These are phyloP conservation scores for Bothrops jararaca DNA, from an alignment of 2,113 vertebrate genomes.

Conservation along the genomic window DNA sequence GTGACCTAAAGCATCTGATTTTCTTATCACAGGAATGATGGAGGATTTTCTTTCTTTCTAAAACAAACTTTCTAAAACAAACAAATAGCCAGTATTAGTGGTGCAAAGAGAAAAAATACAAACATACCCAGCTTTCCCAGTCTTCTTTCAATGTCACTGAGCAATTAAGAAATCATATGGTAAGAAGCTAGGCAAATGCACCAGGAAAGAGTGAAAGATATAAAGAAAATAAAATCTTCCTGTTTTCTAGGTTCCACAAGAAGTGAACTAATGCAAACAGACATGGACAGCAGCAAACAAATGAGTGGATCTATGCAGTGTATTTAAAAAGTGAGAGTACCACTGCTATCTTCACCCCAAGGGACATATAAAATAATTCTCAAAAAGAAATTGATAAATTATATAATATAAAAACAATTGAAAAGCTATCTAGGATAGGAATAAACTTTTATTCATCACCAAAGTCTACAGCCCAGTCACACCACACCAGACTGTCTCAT, in stretches of 20 bases:
- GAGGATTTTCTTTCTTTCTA: background rate
- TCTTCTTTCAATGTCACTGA: background rate
- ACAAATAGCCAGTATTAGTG: background rate
- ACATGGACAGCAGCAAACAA: background rate
- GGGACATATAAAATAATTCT: background rate
- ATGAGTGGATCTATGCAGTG: background rate
- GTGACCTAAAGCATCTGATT: background rate
- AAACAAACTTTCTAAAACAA: background rate
- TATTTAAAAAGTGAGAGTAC: background rate
- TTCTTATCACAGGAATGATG: background rate
- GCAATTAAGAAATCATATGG: background rate
- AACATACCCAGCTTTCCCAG: background rate
- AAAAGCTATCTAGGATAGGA: background rate
- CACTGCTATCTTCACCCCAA: background rate
- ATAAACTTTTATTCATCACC: background rate
- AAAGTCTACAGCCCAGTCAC: background rate
- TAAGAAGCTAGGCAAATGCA: background rate
- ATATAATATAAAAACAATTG: background rate
- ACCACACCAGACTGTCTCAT: background rate
- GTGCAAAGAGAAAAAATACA: background rate
- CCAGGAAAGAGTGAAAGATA: background rate
- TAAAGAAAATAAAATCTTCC: background rate
- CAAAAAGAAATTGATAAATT: slow-evolving; percentile 6
- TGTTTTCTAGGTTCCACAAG: background rate
- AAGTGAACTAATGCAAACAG: background rate